Base-by-base conservation (phyloP, 2,797 vertebrate species). In the Pseudochaenichthys georgianus region DNA sequence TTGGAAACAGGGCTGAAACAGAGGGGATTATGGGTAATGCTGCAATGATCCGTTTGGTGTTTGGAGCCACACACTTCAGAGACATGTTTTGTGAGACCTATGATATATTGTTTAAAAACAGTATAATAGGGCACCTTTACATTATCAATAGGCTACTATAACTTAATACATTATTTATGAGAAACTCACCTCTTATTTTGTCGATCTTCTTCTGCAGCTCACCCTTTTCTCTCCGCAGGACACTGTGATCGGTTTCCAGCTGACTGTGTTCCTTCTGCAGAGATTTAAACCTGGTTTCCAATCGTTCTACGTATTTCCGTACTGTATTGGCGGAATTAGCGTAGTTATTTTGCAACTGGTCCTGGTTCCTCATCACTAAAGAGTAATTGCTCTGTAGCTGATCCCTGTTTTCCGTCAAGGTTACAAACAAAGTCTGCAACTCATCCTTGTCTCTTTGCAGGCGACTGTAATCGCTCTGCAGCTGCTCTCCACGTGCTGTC, bases 131-230 rank as follows among this genome's bases (percentile, higher is more conserved):
- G 34, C 34, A 38, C 34, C 34, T 38, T 38, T 38, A 38, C 9
- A 38, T 7, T 38, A 38, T 9, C 34, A 38, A 38, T 38, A 38
- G 8, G 8, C 1, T 38, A 38, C 34, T 38, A 4, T 28, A 28
- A 28, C 4, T 28, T 5, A 5, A 28, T 28, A 4, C 4, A 28
- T 28, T 38, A 38, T 21, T 54, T 3, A 3, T 11, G 1, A 57
- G 7, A 38, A 58, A 42, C 63, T 38, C 53, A 85, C 87, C 66
- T 62, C 4, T 52, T 3, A 83, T 1, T 69, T 73, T 71, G 47
- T 60, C 15, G 1, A 85, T 1, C 13, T 19, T 41, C 38, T 8
- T 59, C 68, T 76, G 23, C 2, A 84, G n/a, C 19, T 42, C 3
- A 2, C 85, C 45, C 42, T 0, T 73, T 1, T 2, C 17, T 67